Percentiles rank a stretch among this genome's conserved stretches.
These are phyloP conservation scores for Saccopteryx leptura DNA, from an alignment of 2,113 vertebrate species.

Conservation along the genomic window DNA sequence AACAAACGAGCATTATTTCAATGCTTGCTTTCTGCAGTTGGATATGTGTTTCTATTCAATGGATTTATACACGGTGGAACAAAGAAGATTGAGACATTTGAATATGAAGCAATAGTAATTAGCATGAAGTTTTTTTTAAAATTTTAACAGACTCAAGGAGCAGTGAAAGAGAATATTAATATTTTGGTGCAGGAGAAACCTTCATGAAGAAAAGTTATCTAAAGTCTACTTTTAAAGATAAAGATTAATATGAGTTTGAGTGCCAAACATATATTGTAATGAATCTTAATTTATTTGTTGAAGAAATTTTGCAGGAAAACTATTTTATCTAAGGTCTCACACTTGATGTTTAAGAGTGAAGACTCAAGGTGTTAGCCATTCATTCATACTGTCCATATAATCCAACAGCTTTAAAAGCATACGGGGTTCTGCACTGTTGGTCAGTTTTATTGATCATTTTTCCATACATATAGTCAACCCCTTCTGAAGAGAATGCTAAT, in stretches of 20 bases:
- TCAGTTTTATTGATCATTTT: background rate
- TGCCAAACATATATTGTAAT: background rate
- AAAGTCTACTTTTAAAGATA: background rate
- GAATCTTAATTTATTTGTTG: background rate
- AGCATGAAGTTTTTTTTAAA: background rate
- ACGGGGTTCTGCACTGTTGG: background rate
- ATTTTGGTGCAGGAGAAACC: background rate
- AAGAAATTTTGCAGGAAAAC: background rate
- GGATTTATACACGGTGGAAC: background rate
- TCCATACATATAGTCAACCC: background rate
- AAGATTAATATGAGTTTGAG: background rate
- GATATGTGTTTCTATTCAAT: background rate
- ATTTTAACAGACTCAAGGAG: background rate
- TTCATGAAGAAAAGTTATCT: background rate
- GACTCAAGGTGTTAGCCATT: background rate
- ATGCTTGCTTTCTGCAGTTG: background rate
- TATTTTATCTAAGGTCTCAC: background rate
- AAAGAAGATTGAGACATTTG: background rate
- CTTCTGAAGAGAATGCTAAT: background rate
- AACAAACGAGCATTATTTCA: background rate
- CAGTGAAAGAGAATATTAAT: background rate
- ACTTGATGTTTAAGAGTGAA: background rate
- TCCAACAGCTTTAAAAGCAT: background rate
- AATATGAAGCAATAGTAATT: background rate
- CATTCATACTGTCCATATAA: background rate